Base-by-base conservation (phyloP, 1,140 invertebrate species). In the Sitodiplosis mosellana region DNA sequence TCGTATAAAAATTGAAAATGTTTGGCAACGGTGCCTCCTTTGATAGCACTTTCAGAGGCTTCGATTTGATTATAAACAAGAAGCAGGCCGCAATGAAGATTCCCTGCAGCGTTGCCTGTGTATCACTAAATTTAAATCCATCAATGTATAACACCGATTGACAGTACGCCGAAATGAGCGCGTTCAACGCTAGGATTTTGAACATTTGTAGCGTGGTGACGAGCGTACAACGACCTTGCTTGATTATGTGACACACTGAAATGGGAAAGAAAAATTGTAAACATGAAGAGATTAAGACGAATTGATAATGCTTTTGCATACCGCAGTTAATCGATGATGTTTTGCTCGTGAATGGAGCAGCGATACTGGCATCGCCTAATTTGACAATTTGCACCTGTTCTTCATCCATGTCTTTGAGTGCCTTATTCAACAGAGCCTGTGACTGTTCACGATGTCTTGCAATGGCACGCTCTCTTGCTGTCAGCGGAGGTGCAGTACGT, bases 181-280 rank as follows among this genome's bases (percentile, higher is more conserved):
- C 94, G 68, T 99, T 99, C n/a, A 99, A 65, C 0, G 96, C 96
- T 34, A 99, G 69, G 54, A 99, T 99, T 74, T 99, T 99, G 66
- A 99, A 99, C 96, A 99, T 99, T 68, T 99, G 96, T 37, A 99
- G 69, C 0, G 96, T 99, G 1, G 94, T 99, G 0, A 99, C 95
- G 36, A 99, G 69, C 0, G 96, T 99, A 65, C 96, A 99, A 33
- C 96, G 76, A 5, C 96, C 96, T 73, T 99, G 95, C 60, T 99
- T 98, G 52, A 99, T 97, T 19, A 99, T 88, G 65, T 98, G 90
- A 59, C 92, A 97, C 59, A 99, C 92, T 96, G 69, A 49, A 73
- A 70, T 52, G 27, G 10, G 27, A 47, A 53, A 50, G n/a, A n/a
- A 55, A 50, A 54, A 17, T 33, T 14, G 17, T n/a, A 12, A 40